Conservation (phyloP, 2,113 vertebrate species). For the Chinchilla lanigera region DNA sequence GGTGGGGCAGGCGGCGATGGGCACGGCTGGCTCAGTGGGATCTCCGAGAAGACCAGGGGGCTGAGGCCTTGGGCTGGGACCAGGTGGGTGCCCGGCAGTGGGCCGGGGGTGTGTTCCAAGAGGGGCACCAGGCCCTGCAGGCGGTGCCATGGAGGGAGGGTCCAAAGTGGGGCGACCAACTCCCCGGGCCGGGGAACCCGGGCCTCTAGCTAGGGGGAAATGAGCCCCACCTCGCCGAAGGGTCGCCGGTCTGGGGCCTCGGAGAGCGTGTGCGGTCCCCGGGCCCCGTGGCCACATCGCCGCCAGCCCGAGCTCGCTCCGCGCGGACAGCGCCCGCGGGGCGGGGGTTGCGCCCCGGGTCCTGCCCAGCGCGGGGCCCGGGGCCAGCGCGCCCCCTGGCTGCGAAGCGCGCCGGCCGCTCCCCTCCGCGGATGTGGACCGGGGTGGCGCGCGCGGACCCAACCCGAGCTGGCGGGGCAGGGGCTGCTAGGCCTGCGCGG, state of each 20-base stretch:
- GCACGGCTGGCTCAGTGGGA: background rate
- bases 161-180: background rate
- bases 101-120: background rate
- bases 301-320: background rate
- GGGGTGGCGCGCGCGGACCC: background rate
- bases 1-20: background rate
- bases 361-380: too few species aligned
- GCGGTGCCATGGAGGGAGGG: background rate
- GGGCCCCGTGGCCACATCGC: background rate
- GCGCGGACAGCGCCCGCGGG: fast-evolving
- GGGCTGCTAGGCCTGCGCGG: background rate
- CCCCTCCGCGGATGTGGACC: background rate
- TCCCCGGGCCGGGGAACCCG: background rate
- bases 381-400: background rate
- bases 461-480: background rate
- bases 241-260: background rate
- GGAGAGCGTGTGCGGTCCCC: background rate
- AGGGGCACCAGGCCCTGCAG: background rate
- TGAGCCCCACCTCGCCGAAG: background rate
- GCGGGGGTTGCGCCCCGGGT: background rate
- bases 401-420: fast-evolving
- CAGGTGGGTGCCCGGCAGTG: background rate
- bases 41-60: background rate
- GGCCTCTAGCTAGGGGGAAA: background rate
- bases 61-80: background rate